Evolutionary conservation across 2,797 vertebrate genomes (phyloP), one percentile per base, ranked within the genome.

Genomic region (Erpetoichthys calabaricus): DNA sequence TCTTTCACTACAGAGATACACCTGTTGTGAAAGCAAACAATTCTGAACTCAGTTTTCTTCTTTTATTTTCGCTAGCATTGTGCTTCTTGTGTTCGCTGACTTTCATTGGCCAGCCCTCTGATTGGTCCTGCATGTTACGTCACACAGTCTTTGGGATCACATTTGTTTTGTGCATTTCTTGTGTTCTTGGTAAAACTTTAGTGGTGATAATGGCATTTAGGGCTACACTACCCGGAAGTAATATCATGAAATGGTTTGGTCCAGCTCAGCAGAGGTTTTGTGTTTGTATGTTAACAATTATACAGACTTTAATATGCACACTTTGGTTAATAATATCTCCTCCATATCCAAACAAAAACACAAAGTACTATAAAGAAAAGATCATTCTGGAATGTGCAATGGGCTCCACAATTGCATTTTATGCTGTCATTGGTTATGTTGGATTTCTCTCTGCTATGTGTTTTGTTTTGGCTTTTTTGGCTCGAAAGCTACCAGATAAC

Each of bases 81-180:
- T 54, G 53, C 54, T 54, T 54, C 53, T 43, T 54, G 7, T 54
- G 53, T 42, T 25, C 53, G 3, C 53, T 54, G 2, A 54, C 53
- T 54, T 54, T 54, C 53, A 54, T 54, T 54, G 53, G 53, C 53
- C 53, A 54, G 53, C 53, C 53, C 53, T 43, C 53, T 54, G 4
- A 54, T 5, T 54, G 53, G 53, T 54, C 53, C 3, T 54, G 53
- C 44, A 54, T 54, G 53, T 54, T 54, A 43, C 53, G 53, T 43
- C 53, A 54, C 41, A 54, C 53, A 41, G 53, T 43, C n/a, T 54
- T 54, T 54, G 53, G 53, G 25, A 54, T 54, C 41, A 54, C 3
- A 54, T 54, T 54, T 54, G 53, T 54, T 43, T 25, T 54, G 41
- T 54, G 53, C 53, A 54, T 54, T 43, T 54, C 53, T 54, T 54